These are phyloP conservation scores for Monopis laevigella DNA, from an alignment of 2,888 invertebrate genomes.

Conservation along the genomic window DNA sequence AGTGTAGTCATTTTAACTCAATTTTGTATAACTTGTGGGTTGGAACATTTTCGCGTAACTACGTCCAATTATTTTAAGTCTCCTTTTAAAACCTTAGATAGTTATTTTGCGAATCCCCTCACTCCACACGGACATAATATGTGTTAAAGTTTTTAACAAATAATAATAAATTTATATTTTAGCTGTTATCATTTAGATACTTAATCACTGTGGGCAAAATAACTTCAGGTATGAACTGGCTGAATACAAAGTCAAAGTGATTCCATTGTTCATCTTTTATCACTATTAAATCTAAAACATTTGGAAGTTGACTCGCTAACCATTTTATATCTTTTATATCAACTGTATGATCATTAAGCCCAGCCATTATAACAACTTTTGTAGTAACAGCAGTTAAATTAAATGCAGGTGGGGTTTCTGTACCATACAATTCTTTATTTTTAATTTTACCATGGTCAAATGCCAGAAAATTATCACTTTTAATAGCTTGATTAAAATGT, in stretches of 20 bases:
- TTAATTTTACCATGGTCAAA: conserved; percentile 34
- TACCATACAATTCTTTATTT: conserved; percentile 32
- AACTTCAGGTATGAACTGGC: conserved; percentile 17
- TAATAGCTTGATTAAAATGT: conserved; percentile 38
- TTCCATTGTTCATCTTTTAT: conserved; percentile 53
- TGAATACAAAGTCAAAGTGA: conserved; percentile 25
- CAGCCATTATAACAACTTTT: conserved; percentile 38
- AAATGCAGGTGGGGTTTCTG: conserved; percentile 32
- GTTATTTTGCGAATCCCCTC: too few species aligned
- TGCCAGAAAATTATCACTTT: conserved; percentile 27
- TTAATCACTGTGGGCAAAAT: too few species aligned
- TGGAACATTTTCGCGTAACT: too few species aligned
- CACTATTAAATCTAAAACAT: conserved; percentile 59
- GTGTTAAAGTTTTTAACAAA: too few species aligned
- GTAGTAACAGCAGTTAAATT: conserved; percentile 32
- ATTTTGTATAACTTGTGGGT: too few species aligned
- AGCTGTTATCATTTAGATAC: too few species aligned
- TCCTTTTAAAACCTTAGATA: too few species aligned
- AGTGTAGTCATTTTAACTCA: too few species aligned
- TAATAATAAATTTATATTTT: too few species aligned
- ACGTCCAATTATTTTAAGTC: too few species aligned
- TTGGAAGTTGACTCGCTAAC: conserved; percentile 60
- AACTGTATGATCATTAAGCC: conserved; percentile 65
- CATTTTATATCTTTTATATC: conserved; percentile 64
- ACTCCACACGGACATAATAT: too few species aligned